Evolutionary conservation across 2,797 vertebrate genomes (phyloP), one percentile per base, ranked within the genome.

Genomic region (Molothrus ater): DNA sequence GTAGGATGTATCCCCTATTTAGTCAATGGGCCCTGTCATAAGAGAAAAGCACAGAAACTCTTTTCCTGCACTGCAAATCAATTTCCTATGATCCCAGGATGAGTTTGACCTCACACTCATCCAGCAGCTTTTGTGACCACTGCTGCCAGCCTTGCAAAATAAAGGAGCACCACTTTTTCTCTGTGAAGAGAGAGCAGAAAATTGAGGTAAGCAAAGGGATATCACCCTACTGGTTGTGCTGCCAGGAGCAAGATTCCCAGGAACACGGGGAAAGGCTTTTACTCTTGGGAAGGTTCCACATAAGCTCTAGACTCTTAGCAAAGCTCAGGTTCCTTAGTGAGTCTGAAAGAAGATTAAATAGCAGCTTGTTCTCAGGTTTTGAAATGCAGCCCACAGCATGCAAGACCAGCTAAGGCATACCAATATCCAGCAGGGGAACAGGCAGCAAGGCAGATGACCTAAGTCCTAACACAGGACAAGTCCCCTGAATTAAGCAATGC

Each of bases 151-250:
- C 31, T 75, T 70, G 48, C n/a, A 32, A 81, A 88, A 75, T 4
- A 29, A 59, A 75, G 51, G 2, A 65, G 10, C 28, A 36, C 5
- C 8, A 4, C 24, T 29, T 83, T 48, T 28, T 16, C 38, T n/a
- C 59, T 53, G 25, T 9, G 40, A 29, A 17, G 10, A 12, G 63
- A 71, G 25, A 57, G 10, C 25, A 43, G 28, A 73, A 70, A 84
- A 50, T 0, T 3, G 15, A 85, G 28, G 13, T 17, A 54, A 74
- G 38, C 1, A 32, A n/a, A 59, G 57, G 29, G 60, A 3, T 34
- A 80, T 36, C 18, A 34, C 4, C 5, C 7, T 3, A 1, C 2
- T 4, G 0, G 7, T n/a, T 36, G 13, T 42, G 22, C 14, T 81
- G 36, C 51, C 4, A 1, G 24, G 17, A 86, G 14, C 2, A 2